Evolutionary conservation across 2,888 invertebrate species (phyloP), one percentile per base, ranked within the genome.

Genomic region (Noctuana brunneofusca): DNA sequence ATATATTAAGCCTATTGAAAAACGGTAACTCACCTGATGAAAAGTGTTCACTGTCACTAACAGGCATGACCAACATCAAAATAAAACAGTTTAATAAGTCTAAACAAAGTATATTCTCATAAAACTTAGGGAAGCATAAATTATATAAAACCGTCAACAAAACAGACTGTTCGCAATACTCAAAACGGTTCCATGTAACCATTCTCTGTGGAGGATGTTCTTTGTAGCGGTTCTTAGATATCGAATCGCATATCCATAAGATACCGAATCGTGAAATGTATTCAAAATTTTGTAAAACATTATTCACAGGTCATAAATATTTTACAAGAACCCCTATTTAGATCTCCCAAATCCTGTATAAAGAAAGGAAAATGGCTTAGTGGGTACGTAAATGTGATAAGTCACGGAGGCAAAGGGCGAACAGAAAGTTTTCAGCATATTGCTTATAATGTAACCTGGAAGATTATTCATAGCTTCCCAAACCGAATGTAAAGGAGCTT

Each of bases 361-460:
- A 79, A 78, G 76, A 76, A 76, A 78, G 71, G 72, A 74, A 77
- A 75, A 73, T 58, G 70, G 70, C 74, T 67, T 69, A 69, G 68
- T 67, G 71, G 66, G 68, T 64, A 68, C 67, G 75, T 68, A 70
- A 81, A 78, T 68, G 78, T 75, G 81, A 83, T 82, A 82, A 83
- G 82, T 81, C 83, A 82, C 79, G 78, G 65, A 62, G 65, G 71
- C 73, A 71, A 73, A 77, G 68, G 74, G 71, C 68, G 69, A 64
- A 64, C 66, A 54, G 30, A 43, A 41, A 52, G 32, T 52, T 52
- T 9, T 30, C 22, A 32, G n/a, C 54, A 52, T 63, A 63, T 63
- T 57, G 56, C 50, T 48, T 48, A 63, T 58, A 46, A 57, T 41
- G 30, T 57, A 52, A 32, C 32, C 30, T 58, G 52, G 27, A 41